Evolutionary conservation across 2,797 vertebrate genomes (phyloP).

Genomic region (Lophotriccus pileatus): DNA sequence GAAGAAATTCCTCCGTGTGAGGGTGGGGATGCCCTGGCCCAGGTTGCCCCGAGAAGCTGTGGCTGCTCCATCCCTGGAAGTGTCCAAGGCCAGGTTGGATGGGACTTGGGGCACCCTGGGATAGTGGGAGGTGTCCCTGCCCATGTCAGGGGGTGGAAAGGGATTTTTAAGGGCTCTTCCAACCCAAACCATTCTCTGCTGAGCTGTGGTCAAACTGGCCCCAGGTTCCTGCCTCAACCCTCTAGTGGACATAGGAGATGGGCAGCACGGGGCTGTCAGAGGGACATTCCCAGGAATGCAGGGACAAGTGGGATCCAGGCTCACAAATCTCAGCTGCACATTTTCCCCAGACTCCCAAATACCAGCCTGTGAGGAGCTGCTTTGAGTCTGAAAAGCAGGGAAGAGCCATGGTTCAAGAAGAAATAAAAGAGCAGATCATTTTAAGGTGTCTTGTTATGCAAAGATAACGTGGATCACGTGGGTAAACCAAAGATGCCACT

Average conservation of each 20-base stretch:
- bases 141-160: accelerated
- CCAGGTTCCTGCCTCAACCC: accelerated
- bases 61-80: not conserved
- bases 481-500: not conserved
- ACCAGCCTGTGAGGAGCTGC: accelerated
- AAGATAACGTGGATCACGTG: accelerated
- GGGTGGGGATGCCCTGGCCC: not conserved
- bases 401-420: not conserved
- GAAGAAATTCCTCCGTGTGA: accelerated
- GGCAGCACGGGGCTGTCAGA: accelerated
- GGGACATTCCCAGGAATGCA: not conserved
- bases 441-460: not conserved
- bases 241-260: not conserved
- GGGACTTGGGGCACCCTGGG: not conserved
- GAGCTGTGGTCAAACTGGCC: not conserved
- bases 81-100: not conserved
- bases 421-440: not conserved
- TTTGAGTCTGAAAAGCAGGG: not conserved
- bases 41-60: not conserved
- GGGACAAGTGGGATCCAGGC: not conserved
- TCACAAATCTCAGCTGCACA: not conserved
- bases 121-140: not conserved
- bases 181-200: not conserved
- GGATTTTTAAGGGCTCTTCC: not conserved
- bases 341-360: not conserved